Evolutionary conservation across 2,113 vertebrate species (phyloP), one percentile per base, ranked within the genome.

Genomic region (Hypanus sabinus): DNA sequence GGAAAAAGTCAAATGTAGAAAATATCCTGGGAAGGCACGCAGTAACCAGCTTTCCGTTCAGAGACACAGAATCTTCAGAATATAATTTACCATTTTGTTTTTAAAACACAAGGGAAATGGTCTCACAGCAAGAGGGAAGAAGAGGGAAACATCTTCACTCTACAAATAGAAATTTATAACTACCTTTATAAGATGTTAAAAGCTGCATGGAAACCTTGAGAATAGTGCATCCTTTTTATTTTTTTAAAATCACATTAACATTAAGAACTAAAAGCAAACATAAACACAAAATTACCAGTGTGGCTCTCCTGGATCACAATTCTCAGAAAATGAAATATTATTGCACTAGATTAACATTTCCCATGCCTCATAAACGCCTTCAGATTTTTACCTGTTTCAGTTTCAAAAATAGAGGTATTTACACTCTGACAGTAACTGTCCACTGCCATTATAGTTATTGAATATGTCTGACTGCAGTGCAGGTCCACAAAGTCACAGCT

Each of bases 401-500:
- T 75, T 93, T 71, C 70, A 38, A 93, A 22, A 73, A 22, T 18
- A 24, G 71, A 73, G 18, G 95, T 94, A 0, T 85, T 65, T 80
- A 95, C 95, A 94, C 95, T 96, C 94, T 96, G 95, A 93, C 97
- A 97, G 22, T n/a, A 85, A 80, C 94, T 95, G 55, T 97, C 96
- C 95, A 94, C 94, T 38, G 96, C 96, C 9, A 95, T 96, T 65
- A 97, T 94, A 2, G 96, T 96, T 94, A 97, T 75, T 94, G 96
- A 97, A 95, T 97, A 97, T 12, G 83, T 92, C 94, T 97, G 96
- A 68, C 97, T 97, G 27, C 97, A 97, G 16, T 96, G 95, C 95
- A 97, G 94, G 94, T 12, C 93, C 38, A 94, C 94, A 70, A 97
- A 95, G 65, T 94, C 60, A 92, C 97, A 97, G 79, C 94, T 95